These are phyloP conservation scores for Disparrhopalites patrizii DNA, from an alignment of 2,888 invertebrate species.

Conservation along the genomic window DNA sequence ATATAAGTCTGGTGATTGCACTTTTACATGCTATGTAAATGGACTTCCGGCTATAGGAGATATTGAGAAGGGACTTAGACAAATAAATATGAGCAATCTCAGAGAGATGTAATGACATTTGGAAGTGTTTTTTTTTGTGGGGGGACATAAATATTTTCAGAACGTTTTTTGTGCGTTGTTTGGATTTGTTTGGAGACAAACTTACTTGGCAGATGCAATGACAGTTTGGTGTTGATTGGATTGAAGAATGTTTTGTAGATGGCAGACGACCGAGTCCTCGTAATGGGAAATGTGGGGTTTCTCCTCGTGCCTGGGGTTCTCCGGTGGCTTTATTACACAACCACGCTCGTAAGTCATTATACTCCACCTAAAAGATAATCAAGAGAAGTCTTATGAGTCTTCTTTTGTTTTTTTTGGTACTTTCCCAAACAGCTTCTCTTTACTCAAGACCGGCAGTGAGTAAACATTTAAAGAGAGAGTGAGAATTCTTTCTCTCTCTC, in stretches of 20 bases:
- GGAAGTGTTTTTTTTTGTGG: no score
- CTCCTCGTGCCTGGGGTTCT: conserved; percentile 33
- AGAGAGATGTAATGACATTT: no score
- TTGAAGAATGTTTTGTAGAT: conserved; percentile 80
- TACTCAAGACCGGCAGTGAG: no score
- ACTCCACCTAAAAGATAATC: conserved; percentile 67
- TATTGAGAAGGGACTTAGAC: not conserved
- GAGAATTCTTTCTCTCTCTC: no score
- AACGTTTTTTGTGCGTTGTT: not conserved
- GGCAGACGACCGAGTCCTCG: conserved; percentile 71
- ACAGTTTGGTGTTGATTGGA: conserved; percentile 71
- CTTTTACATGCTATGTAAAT: no score
- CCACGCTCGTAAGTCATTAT: conserved; percentile 73
- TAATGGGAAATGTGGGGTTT: conserved; percentile 62
- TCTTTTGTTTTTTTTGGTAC: no score
- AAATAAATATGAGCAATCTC: not conserved
- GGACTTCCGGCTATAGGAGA: no score
- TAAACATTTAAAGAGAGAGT: no score
- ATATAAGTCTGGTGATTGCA: no score
- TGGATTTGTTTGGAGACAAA: no score
- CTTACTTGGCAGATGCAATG: conserved; percentile 67
- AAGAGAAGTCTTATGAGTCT: no score
- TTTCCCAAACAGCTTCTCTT: no score
- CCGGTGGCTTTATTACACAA: conserved; percentile 42
- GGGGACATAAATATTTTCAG: not conserved